A percentile compares a stretch with the other conserved stretches of the same genome.
Conservation (phyloP, 2,888 invertebrate species). For the Tribolium freemani region DNA sequence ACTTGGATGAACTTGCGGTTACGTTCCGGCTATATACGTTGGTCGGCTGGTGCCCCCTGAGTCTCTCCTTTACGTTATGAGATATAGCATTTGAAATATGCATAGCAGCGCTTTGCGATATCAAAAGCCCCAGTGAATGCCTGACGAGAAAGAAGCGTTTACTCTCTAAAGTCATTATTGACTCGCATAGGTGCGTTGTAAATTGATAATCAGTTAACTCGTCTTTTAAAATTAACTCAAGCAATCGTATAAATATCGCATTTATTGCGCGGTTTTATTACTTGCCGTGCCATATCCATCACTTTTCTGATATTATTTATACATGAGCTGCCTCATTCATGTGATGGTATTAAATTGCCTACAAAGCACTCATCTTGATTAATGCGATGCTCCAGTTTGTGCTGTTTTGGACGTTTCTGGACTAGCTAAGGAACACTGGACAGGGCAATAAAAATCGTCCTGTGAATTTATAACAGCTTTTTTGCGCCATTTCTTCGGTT, state of each 20-base stretch:
- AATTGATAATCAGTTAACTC: slow-evolving; percentile 14
- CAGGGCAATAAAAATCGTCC: background rate
- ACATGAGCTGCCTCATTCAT: slow-evolving; percentile 43
- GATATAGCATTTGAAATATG: slow-evolving; percentile 60
- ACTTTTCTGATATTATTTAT: slow-evolving; percentile 45
- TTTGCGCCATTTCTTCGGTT: background rate
- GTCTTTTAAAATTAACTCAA: background rate
- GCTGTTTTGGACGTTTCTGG: slow-evolving; percentile 26
- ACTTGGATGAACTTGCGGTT: slow-evolving; percentile 53
- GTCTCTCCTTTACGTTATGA: slow-evolving; percentile 56
- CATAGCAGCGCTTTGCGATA: slow-evolving; percentile 46
- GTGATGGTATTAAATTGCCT: slow-evolving; percentile 46
- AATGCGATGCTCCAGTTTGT: slow-evolving; percentile 44
- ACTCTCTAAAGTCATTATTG: slow-evolving; percentile 26
- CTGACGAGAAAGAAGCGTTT: slow-evolving; percentile 7
- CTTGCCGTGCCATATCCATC: slow-evolving; percentile 37
- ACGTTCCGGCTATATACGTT: slow-evolving; percentile 47
- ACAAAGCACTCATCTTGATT: slow-evolving; percentile 49
- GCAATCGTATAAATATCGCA: background rate
- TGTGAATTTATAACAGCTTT: slow-evolving; percentile 12
- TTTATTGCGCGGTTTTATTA: slow-evolving; percentile 14
- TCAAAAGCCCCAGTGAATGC: slow-evolving; percentile 20
- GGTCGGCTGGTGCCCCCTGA: slow-evolving; percentile 47
- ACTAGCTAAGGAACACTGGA: no score
- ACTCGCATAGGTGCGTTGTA: background rate